Evolutionary conservation across 2,113 vertebrate genomes (phyloP), one percentile per base, ranked within the genome.

Genomic region (Collichthys lucidus): DNA sequence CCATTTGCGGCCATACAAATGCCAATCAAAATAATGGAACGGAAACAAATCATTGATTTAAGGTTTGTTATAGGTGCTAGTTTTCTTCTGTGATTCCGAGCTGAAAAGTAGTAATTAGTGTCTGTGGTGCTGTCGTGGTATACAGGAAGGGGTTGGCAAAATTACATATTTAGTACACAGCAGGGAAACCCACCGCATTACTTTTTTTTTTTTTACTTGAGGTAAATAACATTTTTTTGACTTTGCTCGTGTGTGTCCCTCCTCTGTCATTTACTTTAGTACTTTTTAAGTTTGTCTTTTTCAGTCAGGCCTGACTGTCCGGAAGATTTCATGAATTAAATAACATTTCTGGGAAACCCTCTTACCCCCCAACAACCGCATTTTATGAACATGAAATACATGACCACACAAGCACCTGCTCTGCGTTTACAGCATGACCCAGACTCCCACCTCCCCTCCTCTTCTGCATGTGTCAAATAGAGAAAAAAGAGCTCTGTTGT

Each of bases 41-140:
- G 26, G 26, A 26, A 26, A 26, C 26, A 26, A 26, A 26, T 26
- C 26, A 26, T 76, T 76, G 61, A 75, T 85, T 75, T 52, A 44
- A 84, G 55, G 57, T 84, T 82, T 82, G 72, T 86, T 87, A 74
- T 64, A 79, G 72, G 67, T 79, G 19, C 59, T 63, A 52, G 74
- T 74, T 86, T 75, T 42, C 73, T 67, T 86, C 26, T 83, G 84
- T 79, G 84, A 74, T 49, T 85, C 19, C 10, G 26, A 59, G 60
- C 53, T 82, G 80, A 80, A 87, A 73, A 79, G 84, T 71, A 71
- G 68, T 78, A 91, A 91, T 91, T 89, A 88, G 71, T 74, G 79
- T 87, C 80, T 62, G 74, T 3, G n/a, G 62, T 14, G 63, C 73
- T 74, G 64, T 69, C 2, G 16, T 60, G 44, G 55, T 86, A 69